Base-by-base conservation (phyloP, 2,797 vertebrate genomes). In the Dermochelys coriacea region DNA sequence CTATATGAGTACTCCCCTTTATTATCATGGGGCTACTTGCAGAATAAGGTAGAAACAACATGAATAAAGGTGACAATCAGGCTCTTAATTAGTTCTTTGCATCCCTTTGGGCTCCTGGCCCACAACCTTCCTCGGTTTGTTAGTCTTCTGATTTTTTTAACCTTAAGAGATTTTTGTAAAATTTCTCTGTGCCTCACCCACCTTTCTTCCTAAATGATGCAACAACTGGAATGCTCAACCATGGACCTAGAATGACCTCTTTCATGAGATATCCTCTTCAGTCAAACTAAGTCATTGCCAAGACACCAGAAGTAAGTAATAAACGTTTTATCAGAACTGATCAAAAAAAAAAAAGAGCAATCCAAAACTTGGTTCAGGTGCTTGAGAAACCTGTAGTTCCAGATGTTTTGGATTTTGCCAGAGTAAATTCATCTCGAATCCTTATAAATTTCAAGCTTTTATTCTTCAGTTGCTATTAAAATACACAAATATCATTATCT, bases 401-500 rank as follows among this genome's bases (percentile, higher is more conserved):
- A 93, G 85, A 61, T 96, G 52, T 54, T 92, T 96, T 52, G n/a
- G 50, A 83, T 91, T 97, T 93, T 89, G 61, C 84, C 71, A 87
- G 79, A 86, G 96, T 49, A 96, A 89, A 94, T 97, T 87, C 95
- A 64, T 93, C 51, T 49, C 84, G 50, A 37, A 91, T 61, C 45
- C 52, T 68, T 87, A 12, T 85, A 92, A 93, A 91, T 93, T 94
- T 96, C 15, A 27, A 87, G 50, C 5, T 93, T 91, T 90, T 95
- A 50, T 94, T 94, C 85, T 68, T 34, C 82, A 85, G 91, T 74
- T 95, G 83, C 93, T 97, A 84, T 82, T 94, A 93, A 49, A 79
- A 23, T 86, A 52, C 82, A 91, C 80, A 97, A 97, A 94, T 93
- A 95, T 89, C 85, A 94, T 97, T 97, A 96, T 97, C 97, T 97